phyloP scores from a whole-genome alignment of 2,888 invertebrate species.

The Mesorhabditis spiculigera region DNA sequence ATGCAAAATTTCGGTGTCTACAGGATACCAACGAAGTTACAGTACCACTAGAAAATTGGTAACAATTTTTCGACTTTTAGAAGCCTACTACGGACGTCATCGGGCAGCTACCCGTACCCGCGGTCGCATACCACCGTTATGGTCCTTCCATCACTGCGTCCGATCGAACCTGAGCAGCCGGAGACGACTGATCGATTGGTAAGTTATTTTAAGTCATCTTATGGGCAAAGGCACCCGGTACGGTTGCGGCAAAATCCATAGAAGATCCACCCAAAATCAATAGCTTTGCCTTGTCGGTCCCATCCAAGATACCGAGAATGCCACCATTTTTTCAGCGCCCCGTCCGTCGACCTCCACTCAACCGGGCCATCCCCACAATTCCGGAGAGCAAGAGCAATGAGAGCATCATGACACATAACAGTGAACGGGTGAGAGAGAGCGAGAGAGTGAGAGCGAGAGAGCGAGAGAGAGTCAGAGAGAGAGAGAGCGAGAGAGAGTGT shows the following conservation, averaged over 20 bases:
- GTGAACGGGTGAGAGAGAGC: slow-evolving; percentile 13
- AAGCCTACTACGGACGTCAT: slow-evolving; percentile 21
- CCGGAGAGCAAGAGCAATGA: slow-evolving; percentile 56
- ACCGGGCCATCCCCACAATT: slow-evolving; percentile 57
- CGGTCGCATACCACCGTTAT: slow-evolving; percentile 52
- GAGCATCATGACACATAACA: slow-evolving; percentile 48
- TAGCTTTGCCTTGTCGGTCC: too few relatives aligned
- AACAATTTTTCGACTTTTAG: too few relatives aligned
- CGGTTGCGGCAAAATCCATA: too few relatives aligned
- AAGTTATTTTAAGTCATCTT: too few relatives aligned
- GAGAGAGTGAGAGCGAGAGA: too few relatives aligned
- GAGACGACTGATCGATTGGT: neutral
- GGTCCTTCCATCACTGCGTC: slow-evolving; percentile 43
- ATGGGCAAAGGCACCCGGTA: too few relatives aligned
- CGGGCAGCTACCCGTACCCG: slow-evolving; percentile 50
- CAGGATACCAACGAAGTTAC: too few relatives aligned
- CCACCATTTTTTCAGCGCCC: slow-evolving; percentile 6
- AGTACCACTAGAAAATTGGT: too few relatives aligned
- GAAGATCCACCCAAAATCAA: too few relatives aligned
- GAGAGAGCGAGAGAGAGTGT: neutral
- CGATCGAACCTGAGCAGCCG: slow-evolving; percentile 15
- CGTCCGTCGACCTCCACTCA: slow-evolving; percentile 50
- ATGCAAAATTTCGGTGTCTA: too few relatives aligned
- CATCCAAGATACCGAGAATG: neutral
- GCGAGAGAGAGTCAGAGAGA: neutral